Evolutionary conservation across 2,888 invertebrate species (phyloP).

Genomic region (Caenorhabditis sp.): DNA sequence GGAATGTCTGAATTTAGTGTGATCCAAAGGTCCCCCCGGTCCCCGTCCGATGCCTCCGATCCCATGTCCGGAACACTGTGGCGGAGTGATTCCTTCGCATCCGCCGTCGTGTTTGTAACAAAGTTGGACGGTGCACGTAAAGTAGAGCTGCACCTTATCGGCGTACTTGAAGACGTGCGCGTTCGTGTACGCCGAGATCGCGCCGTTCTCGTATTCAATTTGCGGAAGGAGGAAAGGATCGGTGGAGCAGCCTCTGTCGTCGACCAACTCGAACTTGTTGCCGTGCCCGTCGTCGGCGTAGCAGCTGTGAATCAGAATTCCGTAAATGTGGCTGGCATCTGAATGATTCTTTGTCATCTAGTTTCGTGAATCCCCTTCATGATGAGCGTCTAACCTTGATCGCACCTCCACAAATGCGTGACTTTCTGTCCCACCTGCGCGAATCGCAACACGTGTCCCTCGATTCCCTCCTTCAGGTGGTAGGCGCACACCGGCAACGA

Average conservation of each 20-base stretch:
- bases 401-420: constrained; percentile 78
- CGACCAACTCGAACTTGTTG: constrained; percentile 77
- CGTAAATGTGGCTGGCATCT: constrained; percentile 76
- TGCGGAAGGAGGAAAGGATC: constrained; percentile 74
- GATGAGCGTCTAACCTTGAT: constrained; percentile 69
- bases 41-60: neutral
- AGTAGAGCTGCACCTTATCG: constrained; percentile 78
- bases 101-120: constrained; percentile 79
- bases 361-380: neutral
- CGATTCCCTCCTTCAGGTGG: constrained; percentile 69
- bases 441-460: constrained; percentile 66
- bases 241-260: constrained; percentile 76
- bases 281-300: constrained; percentile 79
- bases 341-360: neutral
- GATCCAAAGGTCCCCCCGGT: neutral
- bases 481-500: constrained; percentile 77
- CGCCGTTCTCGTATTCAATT: constrained; percentile 61
- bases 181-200: constrained; percentile 68
- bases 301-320: constrained; percentile 78
- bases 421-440: constrained; percentile 72
- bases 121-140: constrained; percentile 79
- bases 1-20: too few relatives aligned
- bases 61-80: constrained; percentile 25
- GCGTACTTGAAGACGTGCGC: constrained; percentile 79
- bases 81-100: constrained; percentile 76